Base-by-base conservation (phyloP, 2,797 vertebrate species). In the Halcyon leucocephala region DNA sequence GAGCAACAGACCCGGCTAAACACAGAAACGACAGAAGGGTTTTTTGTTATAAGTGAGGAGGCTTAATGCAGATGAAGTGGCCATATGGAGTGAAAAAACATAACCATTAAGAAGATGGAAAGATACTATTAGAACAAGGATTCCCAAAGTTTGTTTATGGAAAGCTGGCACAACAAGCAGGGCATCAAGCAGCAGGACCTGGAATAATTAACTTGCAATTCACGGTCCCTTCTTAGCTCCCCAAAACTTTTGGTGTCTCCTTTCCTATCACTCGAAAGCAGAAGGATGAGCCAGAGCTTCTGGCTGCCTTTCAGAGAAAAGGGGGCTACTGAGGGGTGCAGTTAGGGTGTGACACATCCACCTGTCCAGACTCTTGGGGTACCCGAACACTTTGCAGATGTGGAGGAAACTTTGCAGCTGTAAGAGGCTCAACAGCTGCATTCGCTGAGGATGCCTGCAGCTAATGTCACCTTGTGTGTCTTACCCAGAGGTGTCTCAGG, bases 81-180 rank as follows among this genome's bases (percentile, higher is more conserved):
- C 94, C 96, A 96, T 97, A 97, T 96, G 95, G 95, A 95, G 91
- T 93, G 93, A 95, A 96, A 96, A 94, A 96, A 84, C 88, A 89
- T 46, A 93, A 52, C 90, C 86, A 95, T 95, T 93, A 94, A 95
- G 96, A 86, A 94, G 90, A 95, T 82, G 77, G 90, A 95, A 93
- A 90, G 77, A 95, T 93, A 95, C 94, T 94, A 96, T 96, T 96
- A 96, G 92, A 93, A 89, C 73, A 93, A 76, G 94, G 94, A 96
- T 95, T 96, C 86, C 96, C 96, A 66, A 97, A 93, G 92, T 97
- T 96, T 97, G 93, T 96, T 95, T 96, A 89, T 86, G 93, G 92
- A 95, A 94, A 90, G 35, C 51, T 86, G 81, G 92, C 70, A 82
- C 57, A 93, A 81, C 78, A 94, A 94, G 28, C 55, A 77, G 51